Conservation (phyloP, 1,140 invertebrate species). For the Globodera rostochiensis region DNA sequence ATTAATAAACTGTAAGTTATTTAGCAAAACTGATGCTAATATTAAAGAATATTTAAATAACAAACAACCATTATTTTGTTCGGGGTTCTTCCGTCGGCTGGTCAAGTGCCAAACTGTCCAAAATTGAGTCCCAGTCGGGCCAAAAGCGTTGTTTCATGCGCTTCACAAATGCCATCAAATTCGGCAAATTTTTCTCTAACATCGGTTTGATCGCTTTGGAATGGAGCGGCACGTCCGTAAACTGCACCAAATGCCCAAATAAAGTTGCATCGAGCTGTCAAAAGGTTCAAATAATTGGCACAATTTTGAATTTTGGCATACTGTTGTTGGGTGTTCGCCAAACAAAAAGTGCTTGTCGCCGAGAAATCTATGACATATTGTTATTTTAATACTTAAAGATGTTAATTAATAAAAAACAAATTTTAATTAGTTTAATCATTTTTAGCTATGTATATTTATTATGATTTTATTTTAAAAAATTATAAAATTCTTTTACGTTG, state of each 20-base stretch:
- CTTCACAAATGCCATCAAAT: constrained; percentile 48
- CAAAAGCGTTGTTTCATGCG: constrained; percentile 53
- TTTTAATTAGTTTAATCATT: no score
- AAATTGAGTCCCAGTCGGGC: constrained; percentile 56
- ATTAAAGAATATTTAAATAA: no score
- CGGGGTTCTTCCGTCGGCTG: background rate
- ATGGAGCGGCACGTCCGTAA: constrained; percentile 48
- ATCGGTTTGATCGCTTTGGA: constrained; percentile 42
- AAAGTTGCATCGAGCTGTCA: constrained; percentile 46
- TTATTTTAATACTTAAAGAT: no score
- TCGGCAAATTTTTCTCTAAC: constrained; percentile 45
- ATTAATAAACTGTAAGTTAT: no score
- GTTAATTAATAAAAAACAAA: no score
- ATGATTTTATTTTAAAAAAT: background rate
- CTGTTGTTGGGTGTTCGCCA: constrained; percentile 82
- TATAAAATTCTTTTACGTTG: constrained; percentile 69
- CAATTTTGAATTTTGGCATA: constrained; percentile 61
- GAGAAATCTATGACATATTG: constrained; percentile 68
- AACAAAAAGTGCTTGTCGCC: constrained; percentile 91
- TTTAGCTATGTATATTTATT: no score
- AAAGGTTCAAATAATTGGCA: background rate
- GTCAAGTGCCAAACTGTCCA: constrained; percentile 44
- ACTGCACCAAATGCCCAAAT: constrained; percentile 50
- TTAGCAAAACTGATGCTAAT: no score
- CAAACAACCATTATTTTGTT: background rate